Conservation (phyloP, 1,140 invertebrate species). For the Macrotrachela quadricornifera region DNA sequence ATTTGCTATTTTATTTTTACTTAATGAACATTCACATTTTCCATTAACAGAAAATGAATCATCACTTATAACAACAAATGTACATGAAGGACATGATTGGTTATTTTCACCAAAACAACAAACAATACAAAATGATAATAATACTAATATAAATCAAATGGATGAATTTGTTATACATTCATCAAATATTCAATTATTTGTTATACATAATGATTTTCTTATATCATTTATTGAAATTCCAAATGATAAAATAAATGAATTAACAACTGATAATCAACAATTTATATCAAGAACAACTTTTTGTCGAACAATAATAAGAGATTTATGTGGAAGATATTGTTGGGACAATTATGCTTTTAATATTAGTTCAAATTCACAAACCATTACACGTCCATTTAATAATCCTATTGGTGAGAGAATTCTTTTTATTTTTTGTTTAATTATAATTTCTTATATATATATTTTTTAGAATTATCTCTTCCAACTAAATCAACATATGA, state of each 20-base stretch:
- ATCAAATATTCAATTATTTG: conserved; percentile 69
- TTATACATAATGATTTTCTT: conserved; percentile 52
- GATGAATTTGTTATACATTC: conserved; percentile 43
- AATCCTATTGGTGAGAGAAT: no score
- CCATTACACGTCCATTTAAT: no score
- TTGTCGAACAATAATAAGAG: conserved; percentile 62
- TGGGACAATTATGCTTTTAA: conserved; percentile 77
- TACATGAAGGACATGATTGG: conserved; percentile 78
- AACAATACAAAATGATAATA: conserved; percentile 45
- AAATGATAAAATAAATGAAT: conserved; percentile 17
- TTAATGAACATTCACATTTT: conserved; percentile 68
- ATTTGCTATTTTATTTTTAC: conserved; percentile 46
- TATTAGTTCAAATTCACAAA: no score
- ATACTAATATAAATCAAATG: not conserved
- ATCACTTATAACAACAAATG: conserved; percentile 53
- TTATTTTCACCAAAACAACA: conserved; percentile 38
- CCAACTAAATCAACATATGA: no score
- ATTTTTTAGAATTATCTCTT: no score
- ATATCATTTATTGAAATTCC: conserved; percentile 75
- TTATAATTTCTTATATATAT: no score
- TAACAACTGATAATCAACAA: not conserved
- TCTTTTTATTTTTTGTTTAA: no score
- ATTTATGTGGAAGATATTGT: conserved; percentile 81
- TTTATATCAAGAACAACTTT: conserved; percentile 24
- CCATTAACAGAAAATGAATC: conserved; percentile 62